Evolutionary conservation across 2,797 vertebrate genomes (phyloP).

Genomic region (Telmatherina bonti): DNA sequence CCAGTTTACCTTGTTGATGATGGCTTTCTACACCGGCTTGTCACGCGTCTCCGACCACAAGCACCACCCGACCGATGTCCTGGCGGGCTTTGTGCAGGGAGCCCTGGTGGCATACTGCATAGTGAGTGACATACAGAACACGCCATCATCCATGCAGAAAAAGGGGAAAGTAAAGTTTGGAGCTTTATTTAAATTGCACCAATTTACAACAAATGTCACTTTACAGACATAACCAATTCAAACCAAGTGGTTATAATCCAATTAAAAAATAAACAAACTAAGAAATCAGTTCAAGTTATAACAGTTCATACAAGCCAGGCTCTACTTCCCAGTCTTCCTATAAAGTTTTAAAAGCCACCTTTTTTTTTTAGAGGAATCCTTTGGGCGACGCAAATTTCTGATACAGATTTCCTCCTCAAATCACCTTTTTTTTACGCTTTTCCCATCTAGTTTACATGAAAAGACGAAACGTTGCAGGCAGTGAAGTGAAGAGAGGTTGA

Average conservation of each 20-base stretch:
- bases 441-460: constrained; percentile 29
- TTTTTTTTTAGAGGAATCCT: background rate
- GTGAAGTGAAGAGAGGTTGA: constrained; percentile 66
- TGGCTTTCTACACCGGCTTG: constrained; percentile 98
- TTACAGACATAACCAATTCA: too few relatives aligned
- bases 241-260: too few relatives aligned
- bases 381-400: background rate
- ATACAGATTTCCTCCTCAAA: constrained; percentile 8
- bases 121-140: constrained; percentile 84
- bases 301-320: too few relatives aligned
- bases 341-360: too few relatives aligned
- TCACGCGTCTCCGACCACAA: constrained; percentile 98
- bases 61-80: constrained; percentile 95
- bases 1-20: constrained; percentile 98
- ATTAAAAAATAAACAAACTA: too few relatives aligned
- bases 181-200: too few relatives aligned
- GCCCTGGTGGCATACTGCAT: constrained; percentile 98
- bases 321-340: too few relatives aligned
- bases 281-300: too few relatives aligned
- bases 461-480: constrained; percentile 43
- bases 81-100: constrained; percentile 96
- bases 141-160: background rate
- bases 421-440: constrained; percentile 14
- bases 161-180: background rate
- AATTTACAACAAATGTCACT: too few relatives aligned